These are phyloP conservation scores for Aix galericulata DNA, from an alignment of 2,113 vertebrate species.

Conservation along the genomic window DNA sequence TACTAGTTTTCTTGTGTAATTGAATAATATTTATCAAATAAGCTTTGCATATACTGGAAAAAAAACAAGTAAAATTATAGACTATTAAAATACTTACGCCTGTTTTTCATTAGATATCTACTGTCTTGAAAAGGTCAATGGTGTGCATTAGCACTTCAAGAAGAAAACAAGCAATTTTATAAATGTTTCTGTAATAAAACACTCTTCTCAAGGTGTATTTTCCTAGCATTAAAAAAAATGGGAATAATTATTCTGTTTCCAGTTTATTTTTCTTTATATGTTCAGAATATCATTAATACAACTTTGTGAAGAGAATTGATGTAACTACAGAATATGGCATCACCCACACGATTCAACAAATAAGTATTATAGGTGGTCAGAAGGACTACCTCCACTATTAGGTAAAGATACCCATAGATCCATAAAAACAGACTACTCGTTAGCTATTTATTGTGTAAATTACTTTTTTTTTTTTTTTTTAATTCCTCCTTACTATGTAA, in stretches of 20 bases:
- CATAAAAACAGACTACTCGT: background rate
- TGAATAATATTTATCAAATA: conserved; percentile 53
- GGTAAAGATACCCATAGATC: background rate
- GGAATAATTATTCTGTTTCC: background rate
- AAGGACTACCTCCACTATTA: background rate
- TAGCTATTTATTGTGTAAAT: no score
- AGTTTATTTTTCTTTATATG: background rate
- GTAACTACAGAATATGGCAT: background rate
- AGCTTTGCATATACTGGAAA: background rate
- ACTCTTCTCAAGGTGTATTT: background rate
- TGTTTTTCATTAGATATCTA: background rate
- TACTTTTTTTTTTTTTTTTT: no score
- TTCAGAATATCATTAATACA: background rate
- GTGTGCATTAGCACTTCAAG: background rate
- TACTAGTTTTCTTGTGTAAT: conserved; percentile 55
- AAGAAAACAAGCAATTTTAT: background rate
- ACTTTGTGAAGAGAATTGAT: background rate
- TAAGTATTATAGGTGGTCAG: background rate
- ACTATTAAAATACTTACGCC: background rate
- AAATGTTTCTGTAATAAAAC: background rate
- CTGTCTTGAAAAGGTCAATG: background rate
- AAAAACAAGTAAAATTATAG: background rate
- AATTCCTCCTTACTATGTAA: no score
- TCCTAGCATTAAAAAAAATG: background rate
- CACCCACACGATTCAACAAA: background rate